Percentiles rank a stretch among this genome's conserved stretches.
Conservation (phyloP, 2,113 vertebrate species). For the Grus americana region DNA sequence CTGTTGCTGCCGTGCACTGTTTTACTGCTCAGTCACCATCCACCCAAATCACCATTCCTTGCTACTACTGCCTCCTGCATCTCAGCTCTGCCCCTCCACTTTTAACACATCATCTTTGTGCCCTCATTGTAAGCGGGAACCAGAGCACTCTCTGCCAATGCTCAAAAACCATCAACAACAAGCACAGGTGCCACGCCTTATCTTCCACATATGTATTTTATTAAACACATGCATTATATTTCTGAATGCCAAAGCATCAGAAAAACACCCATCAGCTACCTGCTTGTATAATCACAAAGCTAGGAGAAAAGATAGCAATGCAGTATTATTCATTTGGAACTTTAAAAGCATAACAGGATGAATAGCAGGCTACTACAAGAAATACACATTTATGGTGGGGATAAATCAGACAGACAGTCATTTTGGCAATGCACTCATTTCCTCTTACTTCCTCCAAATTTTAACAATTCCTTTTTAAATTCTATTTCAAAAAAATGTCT, state of each 20-base stretch:
- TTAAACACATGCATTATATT: fast-evolving
- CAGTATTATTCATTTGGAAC: neutral
- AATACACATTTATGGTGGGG: neutral
- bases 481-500: neutral
- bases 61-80: neutral
- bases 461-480: neutral
- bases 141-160: neutral
- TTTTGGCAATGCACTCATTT: neutral
- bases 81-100: neutral
- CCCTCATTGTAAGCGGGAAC: neutral
- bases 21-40: neutral
- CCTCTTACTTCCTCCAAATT: neutral
- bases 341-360: neutral
- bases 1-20: neutral
- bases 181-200: neutral
- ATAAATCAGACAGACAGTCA: neutral
- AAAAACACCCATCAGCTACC: neutral
- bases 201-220: neutral
- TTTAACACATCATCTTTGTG: neutral
- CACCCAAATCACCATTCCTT: neutral
- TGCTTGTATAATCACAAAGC: neutral
- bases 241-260: neutral
- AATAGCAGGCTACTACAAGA: neutral
- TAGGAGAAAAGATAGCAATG: neutral
- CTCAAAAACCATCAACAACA: neutral